phyloP scores from a whole-genome alignment of 2,113 vertebrate genomes.

The Ahaetulla prasina region DNA sequence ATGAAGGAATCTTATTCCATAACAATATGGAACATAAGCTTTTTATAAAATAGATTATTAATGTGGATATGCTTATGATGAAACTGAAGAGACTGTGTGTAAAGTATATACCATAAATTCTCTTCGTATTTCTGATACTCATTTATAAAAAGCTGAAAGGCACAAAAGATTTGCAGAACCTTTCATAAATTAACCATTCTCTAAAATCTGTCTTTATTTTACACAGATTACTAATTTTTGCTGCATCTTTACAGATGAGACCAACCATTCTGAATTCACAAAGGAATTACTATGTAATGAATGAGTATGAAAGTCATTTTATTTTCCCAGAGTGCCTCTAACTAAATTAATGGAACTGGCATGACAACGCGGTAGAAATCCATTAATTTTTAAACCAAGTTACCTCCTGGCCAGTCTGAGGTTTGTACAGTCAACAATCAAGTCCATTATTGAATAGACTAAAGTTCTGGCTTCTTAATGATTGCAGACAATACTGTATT shows the following conservation, averaged over 20 bases:
- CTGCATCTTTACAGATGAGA: slow-evolving; percentile 53
- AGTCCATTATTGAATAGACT: slow-evolving; percentile 27
- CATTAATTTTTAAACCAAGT: slow-evolving; percentile 59
- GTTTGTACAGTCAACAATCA: slow-evolving; percentile 26
- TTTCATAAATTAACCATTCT: slow-evolving; percentile 42
- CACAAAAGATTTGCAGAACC: slow-evolving; percentile 14
- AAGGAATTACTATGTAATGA: slow-evolving; percentile 39
- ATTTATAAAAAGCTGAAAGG: slow-evolving; percentile 26
- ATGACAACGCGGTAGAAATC: slow-evolving; percentile 51
- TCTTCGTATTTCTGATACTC: slow-evolving; percentile 21
- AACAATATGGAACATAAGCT: neutral
- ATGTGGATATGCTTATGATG: neutral
- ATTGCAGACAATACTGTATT: neutral
- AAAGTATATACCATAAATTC: neutral
- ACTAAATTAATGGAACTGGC: slow-evolving; percentile 62
- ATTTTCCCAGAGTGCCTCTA: slow-evolving; percentile 50
- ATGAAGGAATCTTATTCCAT: neutral
- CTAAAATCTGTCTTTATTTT: slow-evolving; percentile 52
- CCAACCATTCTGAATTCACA: slow-evolving; percentile 36
- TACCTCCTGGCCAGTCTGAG: slow-evolving; percentile 35
- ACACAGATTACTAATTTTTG: slow-evolving; percentile 56
- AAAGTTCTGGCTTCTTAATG: slow-evolving; percentile 32
- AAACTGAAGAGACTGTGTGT: neutral
- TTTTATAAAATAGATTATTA: neutral
- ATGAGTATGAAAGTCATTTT: slow-evolving; percentile 27